Conservation (phyloP, 2,888 invertebrate species). For the Frankliniella intonsa region DNA sequence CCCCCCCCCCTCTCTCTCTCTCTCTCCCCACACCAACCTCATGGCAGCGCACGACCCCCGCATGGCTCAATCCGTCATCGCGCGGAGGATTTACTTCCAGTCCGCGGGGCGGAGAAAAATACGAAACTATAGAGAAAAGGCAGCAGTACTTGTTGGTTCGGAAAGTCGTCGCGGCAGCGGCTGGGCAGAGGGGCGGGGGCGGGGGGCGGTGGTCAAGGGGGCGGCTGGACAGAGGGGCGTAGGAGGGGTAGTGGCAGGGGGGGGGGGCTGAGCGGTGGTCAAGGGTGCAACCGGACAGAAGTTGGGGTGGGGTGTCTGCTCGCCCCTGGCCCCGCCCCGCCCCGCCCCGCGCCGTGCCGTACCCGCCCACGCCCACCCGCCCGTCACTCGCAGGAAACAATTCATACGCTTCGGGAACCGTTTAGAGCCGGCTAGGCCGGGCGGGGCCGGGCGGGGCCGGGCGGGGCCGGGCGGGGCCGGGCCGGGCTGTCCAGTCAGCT, state of each 20-base stretch:
- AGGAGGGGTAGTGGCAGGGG: not conserved
- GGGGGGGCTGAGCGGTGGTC: not conserved
- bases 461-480: too few species aligned
- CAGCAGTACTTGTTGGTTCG: not conserved
- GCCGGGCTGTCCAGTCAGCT: too few species aligned
- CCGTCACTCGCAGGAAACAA: constrained; percentile 4
- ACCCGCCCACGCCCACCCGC: not conserved
- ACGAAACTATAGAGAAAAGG: too few species aligned
- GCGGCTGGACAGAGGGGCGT: not conserved
- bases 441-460: too few species aligned
- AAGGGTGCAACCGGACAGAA: not conserved
- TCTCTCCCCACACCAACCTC: too few species aligned
- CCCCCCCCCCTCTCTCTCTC: too few species aligned
- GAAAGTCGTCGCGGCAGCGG: not conserved
- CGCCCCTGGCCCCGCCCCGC: not conserved
- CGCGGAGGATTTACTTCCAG: not conserved
- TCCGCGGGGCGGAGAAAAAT: too few species aligned
- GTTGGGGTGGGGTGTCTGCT: not conserved
- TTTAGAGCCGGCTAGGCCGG: not conserved
- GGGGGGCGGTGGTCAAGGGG: not conserved
- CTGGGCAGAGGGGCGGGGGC: not conserved
- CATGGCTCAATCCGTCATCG: not conserved
- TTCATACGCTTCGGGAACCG: constrained; percentile 6
- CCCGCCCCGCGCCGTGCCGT: not conserved
- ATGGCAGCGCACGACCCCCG: too few species aligned